Percentiles rank a stretch among this genome's conserved stretches.
These are phyloP conservation scores for Crossocerus cetratus DNA, from an alignment of 2,888 invertebrate genomes.

Conservation along the genomic window DNA sequence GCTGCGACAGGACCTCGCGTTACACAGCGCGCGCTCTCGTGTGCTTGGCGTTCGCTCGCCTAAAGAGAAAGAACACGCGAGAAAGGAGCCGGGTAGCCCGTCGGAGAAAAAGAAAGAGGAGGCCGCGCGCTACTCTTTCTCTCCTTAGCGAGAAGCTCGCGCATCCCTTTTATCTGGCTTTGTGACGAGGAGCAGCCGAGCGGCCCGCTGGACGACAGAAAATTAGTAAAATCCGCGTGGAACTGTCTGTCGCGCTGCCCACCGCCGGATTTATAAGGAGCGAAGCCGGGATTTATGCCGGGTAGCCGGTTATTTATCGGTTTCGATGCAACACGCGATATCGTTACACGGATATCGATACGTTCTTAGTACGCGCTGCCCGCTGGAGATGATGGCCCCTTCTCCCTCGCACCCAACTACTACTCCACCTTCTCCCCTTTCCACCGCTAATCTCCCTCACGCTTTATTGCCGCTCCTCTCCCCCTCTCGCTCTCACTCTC, in stretches of 20 bases:
- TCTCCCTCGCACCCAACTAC: not conserved
- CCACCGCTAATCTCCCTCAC: not conserved
- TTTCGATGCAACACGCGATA: slow-evolving; percentile 75
- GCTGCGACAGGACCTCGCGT: too few relatives aligned
- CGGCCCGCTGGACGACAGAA: slow-evolving; percentile 66
- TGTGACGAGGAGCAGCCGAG: slow-evolving; percentile 60
- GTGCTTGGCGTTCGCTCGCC: slow-evolving; percentile 10
- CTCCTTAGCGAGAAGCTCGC: slow-evolving; percentile 40
- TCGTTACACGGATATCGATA: slow-evolving; percentile 75
- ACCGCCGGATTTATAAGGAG: slow-evolving; percentile 75
- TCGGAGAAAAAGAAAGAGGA: slow-evolving; percentile 30
- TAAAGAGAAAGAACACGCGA: slow-evolving; percentile 27
- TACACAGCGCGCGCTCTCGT: not conserved
- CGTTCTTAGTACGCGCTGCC: slow-evolving; percentile 54
- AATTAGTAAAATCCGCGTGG: slow-evolving; percentile 76
- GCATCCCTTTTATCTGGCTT: slow-evolving; percentile 61
- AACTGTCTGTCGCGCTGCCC: slow-evolving; percentile 69
- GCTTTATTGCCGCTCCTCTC: not conserved
- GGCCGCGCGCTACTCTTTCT: slow-evolving; percentile 18
- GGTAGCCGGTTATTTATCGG: slow-evolving; percentile 73
- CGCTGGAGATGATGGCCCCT: slow-evolving; percentile 4
- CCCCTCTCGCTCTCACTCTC: slow-evolving; percentile 1
- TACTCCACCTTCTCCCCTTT: slow-evolving; percentile 3
- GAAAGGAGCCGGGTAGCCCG: slow-evolving; percentile 23
- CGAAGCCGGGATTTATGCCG: slow-evolving; percentile 73